Base-by-base conservation (phyloP, 2,797 vertebrate genomes). In the Gallinago solitaria region DNA sequence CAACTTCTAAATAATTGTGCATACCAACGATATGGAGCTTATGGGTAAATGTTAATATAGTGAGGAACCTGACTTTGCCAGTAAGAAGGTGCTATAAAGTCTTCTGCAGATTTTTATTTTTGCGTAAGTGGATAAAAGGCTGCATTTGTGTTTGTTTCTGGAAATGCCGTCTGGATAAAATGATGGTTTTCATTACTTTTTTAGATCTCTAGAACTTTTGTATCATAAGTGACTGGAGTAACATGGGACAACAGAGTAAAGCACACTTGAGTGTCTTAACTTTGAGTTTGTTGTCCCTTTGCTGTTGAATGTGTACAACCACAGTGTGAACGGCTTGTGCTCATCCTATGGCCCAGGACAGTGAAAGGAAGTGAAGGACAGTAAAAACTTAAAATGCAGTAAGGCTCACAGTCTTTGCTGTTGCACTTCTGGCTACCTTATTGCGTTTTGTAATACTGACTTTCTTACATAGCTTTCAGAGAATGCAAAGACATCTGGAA, bases 211-310 rank as follows among this genome's bases (percentile, higher is more conserved):
- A 39, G 70, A 61, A 19, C 21, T 35, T 17, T 9, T 14, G 15
- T 79, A n/a, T 68, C 23, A 0, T 20, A 53, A 54, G 21, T 45
- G 59, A 8, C 35, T 16, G 4, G 7, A 65, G 33, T 28, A 23
- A 23, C 0, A 0, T n/a, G 35, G 85, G 59, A 30, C 33, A 45
- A 24, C 63, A 82, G 64, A 85, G 83, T 32, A 21, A 61, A 71
- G 45, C n/a, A 35, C 53, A 0, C 32, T 11, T 0, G 2, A 30
- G 24, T 3, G 8, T 7, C 21, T 25, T 32, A 21, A n/a, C 39
- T 28, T 9, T 28, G 14, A 54, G 14, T 48, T 57, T 63, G 32
- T 35, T 45, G 0, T 21, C 1, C 5, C 30, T 28, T 32, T 37
- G 35, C 24, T 73, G 48, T 67, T 43, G 23, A 30, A 43, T 13